Base-by-base conservation (phyloP, 2,888 invertebrate genomes). In the Drosophila atripex region DNA sequence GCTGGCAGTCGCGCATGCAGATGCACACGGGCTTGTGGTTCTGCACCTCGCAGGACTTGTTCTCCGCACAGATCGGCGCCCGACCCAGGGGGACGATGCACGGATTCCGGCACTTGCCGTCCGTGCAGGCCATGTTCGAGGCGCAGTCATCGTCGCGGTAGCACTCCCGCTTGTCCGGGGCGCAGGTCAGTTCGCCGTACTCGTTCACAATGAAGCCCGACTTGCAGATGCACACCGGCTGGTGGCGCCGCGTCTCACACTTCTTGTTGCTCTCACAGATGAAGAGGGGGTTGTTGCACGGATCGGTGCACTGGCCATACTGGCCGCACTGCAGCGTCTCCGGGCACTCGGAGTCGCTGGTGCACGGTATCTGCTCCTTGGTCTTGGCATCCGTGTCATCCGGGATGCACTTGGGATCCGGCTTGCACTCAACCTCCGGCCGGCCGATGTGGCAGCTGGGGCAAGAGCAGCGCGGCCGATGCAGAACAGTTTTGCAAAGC, bases 181-280 rank as follows among this genome's bases (percentile, higher is more conserved):
- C 96, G 90, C 98, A 98, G 21, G 95, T 95, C 80, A 98, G 92
- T 90, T 97, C 97, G 55, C 97, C 97, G 84, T 94, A 94, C 89
- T 97, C 97, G 90, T 96, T 97, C 51, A 97, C 94, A 73, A 97
- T 95, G 89, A 97, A 97, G 61, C 97, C 97, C 88, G 95, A 95
- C 89, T 96, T 96, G 92, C 97, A 98, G 25, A 97, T 96, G 92
- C 98, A 98, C 69, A 96, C 94, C 0, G 97, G 96, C 86, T 94
- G 93, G 91, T 97, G 97, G 87, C 95, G 94, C 79, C 96, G 94
- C 32, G 97, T 97, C 93, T 96, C 96, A 91, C 98, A 98, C 91
- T 95, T 95, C 91, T 97, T 97, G 91, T 96, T 96, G 80, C 94
- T 93, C 78, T 94, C 94, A 91, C 97, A 97, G 77, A 93, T 94